Evolutionary conservation across 2,113 vertebrate species (phyloP), one percentile per base, ranked within the genome.

Genomic region (Actinemys pallida): DNA sequence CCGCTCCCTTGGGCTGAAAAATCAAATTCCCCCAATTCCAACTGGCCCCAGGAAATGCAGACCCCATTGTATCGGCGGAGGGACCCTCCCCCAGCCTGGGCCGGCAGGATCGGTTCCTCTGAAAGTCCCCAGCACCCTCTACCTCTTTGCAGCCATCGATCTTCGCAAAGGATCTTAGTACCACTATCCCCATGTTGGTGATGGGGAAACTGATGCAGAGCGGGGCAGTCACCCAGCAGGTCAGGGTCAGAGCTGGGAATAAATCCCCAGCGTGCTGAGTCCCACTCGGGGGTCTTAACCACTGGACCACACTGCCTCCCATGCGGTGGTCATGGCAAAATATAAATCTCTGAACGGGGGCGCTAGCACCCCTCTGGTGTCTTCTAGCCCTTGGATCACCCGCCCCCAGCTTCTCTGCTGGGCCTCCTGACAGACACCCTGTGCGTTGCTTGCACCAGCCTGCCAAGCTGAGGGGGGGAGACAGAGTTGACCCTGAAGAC

Each of bases 1-100:
- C 96, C 1, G 94, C 97, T n/a, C 97, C 97, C 50, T 98, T 98
- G 42, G 97, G 97, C 97, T 98, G 89, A 45, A 45, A 54, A 75
- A 69, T 20, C 50, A 52, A 24, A 47, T 47, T 14, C 12, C 75
- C 75, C 42, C 12, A 42, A 45, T 24, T 45, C 75, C 75, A 45
- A 4, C 9, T 39, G n/a, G n/a, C 19, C 19, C 65, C n/a, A 35
- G 59, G 31, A 62, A 62, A 6, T 16, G 29, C 59, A 62, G 59
- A 35, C 29, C 57, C 57, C 57, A 9, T 27, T 4, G 5, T 59
- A 6, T 59, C 27, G 5, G 9, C 10, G 1, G 3, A 16, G 29
- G 27, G 13, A 35, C 29, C 62, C 17, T 69, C 31, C 16, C 35
- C 3, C 31, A 10, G 35, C 8, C 35, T n/a, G 16, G 35, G 35